These are phyloP conservation scores for Amiota communis DNA, from an alignment of 2,888 invertebrate genomes.

Conservation along the genomic window DNA sequence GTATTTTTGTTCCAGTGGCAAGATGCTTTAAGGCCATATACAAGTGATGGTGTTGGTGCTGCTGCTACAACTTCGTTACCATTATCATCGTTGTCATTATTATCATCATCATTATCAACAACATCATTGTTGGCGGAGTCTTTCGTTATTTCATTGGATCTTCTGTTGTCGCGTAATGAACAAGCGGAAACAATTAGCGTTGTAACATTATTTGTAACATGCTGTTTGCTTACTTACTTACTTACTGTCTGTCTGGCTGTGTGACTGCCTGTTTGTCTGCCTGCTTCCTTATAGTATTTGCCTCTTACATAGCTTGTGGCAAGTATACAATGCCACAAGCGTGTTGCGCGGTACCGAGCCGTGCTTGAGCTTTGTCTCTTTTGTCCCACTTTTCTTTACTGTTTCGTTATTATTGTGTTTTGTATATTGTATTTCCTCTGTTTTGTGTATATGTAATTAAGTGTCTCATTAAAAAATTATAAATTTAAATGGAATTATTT, in stretches of 20 bases:
- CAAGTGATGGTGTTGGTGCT: background rate
- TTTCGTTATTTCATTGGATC: too few relatives aligned
- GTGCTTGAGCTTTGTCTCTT: background rate
- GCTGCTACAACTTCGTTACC: background rate
- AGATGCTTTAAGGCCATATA: background rate
- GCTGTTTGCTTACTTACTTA: conserved; percentile 51
- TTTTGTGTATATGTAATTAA: conserved; percentile 51
- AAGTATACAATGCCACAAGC: background rate
- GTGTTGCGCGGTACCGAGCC: background rate
- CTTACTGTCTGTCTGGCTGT: background rate
- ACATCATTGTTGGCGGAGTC: background rate
- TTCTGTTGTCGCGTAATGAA: conserved; percentile 40
- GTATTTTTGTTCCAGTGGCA: background rate
- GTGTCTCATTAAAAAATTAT: conserved; percentile 66
- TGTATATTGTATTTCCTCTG: background rate
- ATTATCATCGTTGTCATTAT: background rate
- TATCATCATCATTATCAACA: background rate
- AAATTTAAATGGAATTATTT: conserved; percentile 63
- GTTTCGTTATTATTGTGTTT: background rate
- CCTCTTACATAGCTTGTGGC: background rate
- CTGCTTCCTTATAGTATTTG: background rate
- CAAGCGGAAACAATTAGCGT: conserved; percentile 64
- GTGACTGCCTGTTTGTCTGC: conserved; percentile 2
- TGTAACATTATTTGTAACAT: conserved; percentile 64
- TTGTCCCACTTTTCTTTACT: background rate